phyloP scores from a whole-genome alignment of 2,113 vertebrate species.

The Corythaixoides concolor region DNA sequence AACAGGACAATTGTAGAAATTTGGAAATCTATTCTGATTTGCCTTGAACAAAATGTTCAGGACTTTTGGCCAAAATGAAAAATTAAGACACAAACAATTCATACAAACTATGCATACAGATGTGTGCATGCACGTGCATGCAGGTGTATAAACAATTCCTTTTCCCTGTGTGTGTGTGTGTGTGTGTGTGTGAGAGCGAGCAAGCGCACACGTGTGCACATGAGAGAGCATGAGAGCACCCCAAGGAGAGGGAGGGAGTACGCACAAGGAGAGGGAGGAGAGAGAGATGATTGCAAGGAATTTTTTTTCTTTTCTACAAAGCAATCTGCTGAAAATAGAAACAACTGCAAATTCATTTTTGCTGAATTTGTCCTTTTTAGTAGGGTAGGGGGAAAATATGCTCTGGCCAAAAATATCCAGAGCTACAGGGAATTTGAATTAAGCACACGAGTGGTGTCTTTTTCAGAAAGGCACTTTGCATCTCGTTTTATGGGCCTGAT shows the following conservation, averaged over 20 bases:
- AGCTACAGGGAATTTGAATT: not conserved
- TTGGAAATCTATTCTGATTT: not conserved
- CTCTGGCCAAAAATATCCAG: constrained; percentile 13
- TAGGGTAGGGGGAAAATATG: not conserved
- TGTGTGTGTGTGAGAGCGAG: not conserved
- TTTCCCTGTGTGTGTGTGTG: not conserved
- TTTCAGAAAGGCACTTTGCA: constrained; percentile 16
- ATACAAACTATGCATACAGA: not conserved
- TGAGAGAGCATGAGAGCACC: not conserved
- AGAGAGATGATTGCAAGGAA: not conserved
- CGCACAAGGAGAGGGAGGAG: no score
- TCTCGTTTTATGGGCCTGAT: not conserved
- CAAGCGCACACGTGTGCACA: fast-evolving
- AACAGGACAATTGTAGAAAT: not conserved
- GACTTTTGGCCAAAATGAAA: not conserved
- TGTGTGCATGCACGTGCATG: not conserved
- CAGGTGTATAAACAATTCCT: fast-evolving
- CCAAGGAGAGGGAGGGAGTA: not conserved
- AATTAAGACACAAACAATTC: not conserved
- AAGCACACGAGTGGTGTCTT: not conserved
- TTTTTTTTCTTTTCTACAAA: not conserved
- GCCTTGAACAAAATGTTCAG: not conserved
- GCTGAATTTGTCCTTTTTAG: constrained; percentile 18
- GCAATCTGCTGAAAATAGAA: constrained; percentile 40
- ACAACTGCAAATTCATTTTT: constrained; percentile 21